phyloP scores from a whole-genome alignment of 2,797 vertebrate species.

The Gymnoscopelus microlampas region DNA sequence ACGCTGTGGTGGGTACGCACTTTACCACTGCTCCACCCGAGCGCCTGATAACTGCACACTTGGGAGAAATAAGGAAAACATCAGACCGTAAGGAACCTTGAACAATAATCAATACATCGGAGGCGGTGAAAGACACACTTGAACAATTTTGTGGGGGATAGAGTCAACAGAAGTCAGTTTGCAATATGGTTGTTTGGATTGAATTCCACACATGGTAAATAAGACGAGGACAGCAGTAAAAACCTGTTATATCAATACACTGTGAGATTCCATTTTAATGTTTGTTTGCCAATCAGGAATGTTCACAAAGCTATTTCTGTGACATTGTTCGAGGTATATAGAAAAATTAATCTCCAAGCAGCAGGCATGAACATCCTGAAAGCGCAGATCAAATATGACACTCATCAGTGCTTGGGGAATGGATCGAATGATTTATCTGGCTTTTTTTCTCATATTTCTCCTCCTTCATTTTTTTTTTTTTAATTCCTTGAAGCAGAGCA shows the following conservation, averaged over 20 bases:
- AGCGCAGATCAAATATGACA: conserved; percentile 27
- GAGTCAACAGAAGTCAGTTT: too few species aligned
- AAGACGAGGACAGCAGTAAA: conserved; percentile 50
- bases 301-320: conserved; percentile 14
- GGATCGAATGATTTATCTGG: neutral
- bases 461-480: conserved; percentile 32
- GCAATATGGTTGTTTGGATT: conserved; percentile 4
- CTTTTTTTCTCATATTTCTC: conserved; percentile 21
- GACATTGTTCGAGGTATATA: conserved; percentile 41
- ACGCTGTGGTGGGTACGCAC: too few species aligned
- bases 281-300: conserved; percentile 22
- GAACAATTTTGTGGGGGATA: too few species aligned
- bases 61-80: too few species aligned
- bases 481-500: conserved; percentile 28
- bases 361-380: conserved; percentile 45
- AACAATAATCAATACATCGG: too few species aligned
- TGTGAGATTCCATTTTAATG: conserved; percentile 26
- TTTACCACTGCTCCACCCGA: too few species aligned
- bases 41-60: too few species aligned
- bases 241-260: conserved; percentile 30
- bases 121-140: too few species aligned
- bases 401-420: conserved; percentile 14
- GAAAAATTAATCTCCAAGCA: conserved; percentile 24
- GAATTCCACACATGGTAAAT: conserved; percentile 44
- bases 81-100: too few species aligned